phyloP scores from a whole-genome alignment of 2,888 invertebrate species.

The Conops quadrifasciatus region DNA sequence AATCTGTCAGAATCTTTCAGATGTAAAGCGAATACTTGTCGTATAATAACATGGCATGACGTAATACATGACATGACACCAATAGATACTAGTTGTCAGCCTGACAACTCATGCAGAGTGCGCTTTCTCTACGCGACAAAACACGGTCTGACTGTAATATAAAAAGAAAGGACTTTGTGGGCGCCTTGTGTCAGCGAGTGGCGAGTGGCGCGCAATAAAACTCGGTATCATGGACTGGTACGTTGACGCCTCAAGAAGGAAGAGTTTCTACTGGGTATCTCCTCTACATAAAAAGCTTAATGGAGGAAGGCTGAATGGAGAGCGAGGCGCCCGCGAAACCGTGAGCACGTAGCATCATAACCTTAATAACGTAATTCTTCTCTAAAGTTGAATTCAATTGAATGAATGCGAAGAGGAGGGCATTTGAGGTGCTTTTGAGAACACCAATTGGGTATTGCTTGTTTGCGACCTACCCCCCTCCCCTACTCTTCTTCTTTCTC shows the following conservation, averaged over 20 bases:
- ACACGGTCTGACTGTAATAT: too few relatives aligned
- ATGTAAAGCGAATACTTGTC: too few relatives aligned
- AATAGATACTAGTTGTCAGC: too few relatives aligned
- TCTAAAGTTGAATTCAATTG: conserved; percentile 12
- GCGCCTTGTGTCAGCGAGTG: too few relatives aligned
- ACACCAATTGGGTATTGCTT: neutral
- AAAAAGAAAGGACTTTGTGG: too few relatives aligned
- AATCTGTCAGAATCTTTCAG: too few relatives aligned
- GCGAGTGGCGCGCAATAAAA: too few relatives aligned
- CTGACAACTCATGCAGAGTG: too few relatives aligned
- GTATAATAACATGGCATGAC: too few relatives aligned
- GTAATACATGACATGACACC: too few relatives aligned
- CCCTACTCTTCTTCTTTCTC: neutral
- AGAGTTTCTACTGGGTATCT: neutral
- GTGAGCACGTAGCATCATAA: conserved; percentile 28
- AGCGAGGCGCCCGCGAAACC: conserved; percentile 13
- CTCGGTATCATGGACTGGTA: too few relatives aligned
- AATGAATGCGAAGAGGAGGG: neutral
- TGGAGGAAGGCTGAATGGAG: neutral
- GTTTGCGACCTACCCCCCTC: neutral
- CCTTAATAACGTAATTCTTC: conserved; percentile 21
- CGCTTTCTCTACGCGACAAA: too few relatives aligned
- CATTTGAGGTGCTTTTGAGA: neutral
- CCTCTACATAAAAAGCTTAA: neutral
- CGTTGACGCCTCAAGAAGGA: neutral